Conservation (phyloP, 2,888 invertebrate species). For the Eupithecia vulgata region DNA sequence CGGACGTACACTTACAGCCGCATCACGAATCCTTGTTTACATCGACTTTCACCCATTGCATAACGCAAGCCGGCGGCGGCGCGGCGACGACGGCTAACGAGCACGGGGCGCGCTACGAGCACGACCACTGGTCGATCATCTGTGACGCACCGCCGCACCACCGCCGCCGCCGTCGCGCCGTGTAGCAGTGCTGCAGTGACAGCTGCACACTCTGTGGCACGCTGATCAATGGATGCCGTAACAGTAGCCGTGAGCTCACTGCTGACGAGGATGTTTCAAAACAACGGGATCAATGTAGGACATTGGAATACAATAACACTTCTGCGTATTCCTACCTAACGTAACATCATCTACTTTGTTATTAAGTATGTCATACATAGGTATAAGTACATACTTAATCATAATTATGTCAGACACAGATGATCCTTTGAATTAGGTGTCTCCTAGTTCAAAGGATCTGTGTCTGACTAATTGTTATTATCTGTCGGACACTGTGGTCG, state of each 20-base stretch:
- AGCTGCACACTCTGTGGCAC: constrained; percentile 12
- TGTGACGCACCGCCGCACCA: no score
- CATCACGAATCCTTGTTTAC: constrained; percentile 46
- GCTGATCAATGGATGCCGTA: constrained; percentile 19
- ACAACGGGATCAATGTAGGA: constrained; percentile 13
- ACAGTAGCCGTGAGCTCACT: constrained; percentile 22
- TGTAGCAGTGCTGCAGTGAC: neutral
- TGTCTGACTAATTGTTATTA: no score
- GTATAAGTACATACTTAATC: no score
- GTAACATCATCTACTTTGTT: neutral
- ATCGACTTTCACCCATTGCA: constrained; percentile 50
- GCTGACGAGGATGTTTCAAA: constrained; percentile 28
- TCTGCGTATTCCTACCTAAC: constrained; percentile 8
- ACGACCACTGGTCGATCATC: constrained; percentile 6
- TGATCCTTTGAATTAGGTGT: no score
- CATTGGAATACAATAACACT: constrained; percentile 20
- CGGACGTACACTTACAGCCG: constrained; percentile 35
- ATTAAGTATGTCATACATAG: no score
- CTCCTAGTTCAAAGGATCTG: no score
- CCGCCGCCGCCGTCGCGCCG: no score
- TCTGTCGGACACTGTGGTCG: no score
- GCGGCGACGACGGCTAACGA: neutral
- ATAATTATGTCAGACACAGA: no score
- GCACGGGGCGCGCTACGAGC: no score
- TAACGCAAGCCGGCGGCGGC: constrained; percentile 33